Evolutionary conservation across 2,797 vertebrate genomes (phyloP), one percentile per base, ranked within the genome.

Genomic region (Rhadinocentrus ornatus): DNA sequence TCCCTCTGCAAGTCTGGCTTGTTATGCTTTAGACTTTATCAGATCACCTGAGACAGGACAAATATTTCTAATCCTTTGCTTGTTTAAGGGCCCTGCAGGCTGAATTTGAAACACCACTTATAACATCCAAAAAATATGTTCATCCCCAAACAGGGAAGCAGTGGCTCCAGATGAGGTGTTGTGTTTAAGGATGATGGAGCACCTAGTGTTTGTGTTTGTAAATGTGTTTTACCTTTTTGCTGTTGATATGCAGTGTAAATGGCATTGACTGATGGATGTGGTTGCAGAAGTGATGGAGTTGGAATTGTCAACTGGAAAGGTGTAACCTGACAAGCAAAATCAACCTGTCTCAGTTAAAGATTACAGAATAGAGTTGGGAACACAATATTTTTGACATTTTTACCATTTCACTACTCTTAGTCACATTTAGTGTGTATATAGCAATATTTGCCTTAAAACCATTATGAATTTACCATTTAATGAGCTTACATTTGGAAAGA

Each of bases 391-490:
- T 22, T 2, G 35, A 1, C 31, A 48, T 66, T 73, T 68, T 39
- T 48, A 15, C 55, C 60, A 32, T 52, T 69, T 69, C 58, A 59
- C 55, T 10, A 10, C 62, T 52, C 29, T 53, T 75, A 62, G 57
- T 57, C 18, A 46, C 54, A 54, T 70, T 74, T 57, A 44, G 13
- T 16, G 11, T 71, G 66, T 52, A 66, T 56, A 59, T 76, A 70
- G 26, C 69, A 31, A 72, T 69, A 50, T 39, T 37, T 54, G 39
- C 59, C 56, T 50, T 44, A 62, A 71, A 73, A 27, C 3, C 26
- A 27, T 67, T 69, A 73, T 75, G 50, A 69, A 74, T 81, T 73
- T 82, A 16, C 63, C 71, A 55, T 82, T 78, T 77, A 69, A 85
- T 81, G 61, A 57, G 79, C 60, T 31, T 73, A 59, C 62, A 77